Evolutionary conservation across 2,888 invertebrate species (phyloP).

Genomic region (Euclidia mi): DNA sequence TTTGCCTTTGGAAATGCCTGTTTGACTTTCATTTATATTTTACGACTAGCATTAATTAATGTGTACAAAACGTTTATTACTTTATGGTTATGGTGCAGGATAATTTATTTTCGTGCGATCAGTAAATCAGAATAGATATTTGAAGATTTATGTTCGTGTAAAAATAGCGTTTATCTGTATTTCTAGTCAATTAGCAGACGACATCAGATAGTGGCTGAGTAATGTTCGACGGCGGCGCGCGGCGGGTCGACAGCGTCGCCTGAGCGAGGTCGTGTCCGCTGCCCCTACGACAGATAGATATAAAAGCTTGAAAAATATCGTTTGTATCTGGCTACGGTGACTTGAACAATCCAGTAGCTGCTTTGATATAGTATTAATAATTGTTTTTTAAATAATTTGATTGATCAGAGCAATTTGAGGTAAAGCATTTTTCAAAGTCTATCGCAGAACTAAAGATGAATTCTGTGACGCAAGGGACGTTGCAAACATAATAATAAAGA

Average conservation of each 20-base stretch:
- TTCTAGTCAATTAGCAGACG: conserved; percentile 89
- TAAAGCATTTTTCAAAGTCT: too few species aligned
- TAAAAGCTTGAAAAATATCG: neutral
- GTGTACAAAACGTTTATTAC: too few species aligned
- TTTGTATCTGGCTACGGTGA: too few species aligned
- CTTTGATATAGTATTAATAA: too few species aligned
- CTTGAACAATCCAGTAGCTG: too few species aligned
- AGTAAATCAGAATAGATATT: conserved; percentile 58
- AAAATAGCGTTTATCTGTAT: conserved; percentile 86
- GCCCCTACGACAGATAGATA: conserved; percentile 1
- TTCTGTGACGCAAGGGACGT: too few species aligned
- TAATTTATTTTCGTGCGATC: conserved; percentile 37
- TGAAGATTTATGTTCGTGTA: conserved; percentile 75
- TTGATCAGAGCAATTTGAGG: too few species aligned
- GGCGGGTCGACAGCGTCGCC: conserved; percentile 17
- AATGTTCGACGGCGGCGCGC: conserved; percentile 63
- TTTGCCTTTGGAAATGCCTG: conserved; percentile 82
- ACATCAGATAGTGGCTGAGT: conserved; percentile 85
- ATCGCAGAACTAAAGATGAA: too few species aligned
- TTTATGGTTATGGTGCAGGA: neutral
- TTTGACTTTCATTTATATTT: conserved; percentile 57
- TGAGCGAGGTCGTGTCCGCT: conserved; percentile 13
- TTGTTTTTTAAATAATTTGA: too few species aligned
- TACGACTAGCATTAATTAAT: too few species aligned
- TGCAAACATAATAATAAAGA: too few species aligned